Base-by-base conservation (phyloP, 2,888 invertebrate species). In the Pseudococcus viburni region DNA sequence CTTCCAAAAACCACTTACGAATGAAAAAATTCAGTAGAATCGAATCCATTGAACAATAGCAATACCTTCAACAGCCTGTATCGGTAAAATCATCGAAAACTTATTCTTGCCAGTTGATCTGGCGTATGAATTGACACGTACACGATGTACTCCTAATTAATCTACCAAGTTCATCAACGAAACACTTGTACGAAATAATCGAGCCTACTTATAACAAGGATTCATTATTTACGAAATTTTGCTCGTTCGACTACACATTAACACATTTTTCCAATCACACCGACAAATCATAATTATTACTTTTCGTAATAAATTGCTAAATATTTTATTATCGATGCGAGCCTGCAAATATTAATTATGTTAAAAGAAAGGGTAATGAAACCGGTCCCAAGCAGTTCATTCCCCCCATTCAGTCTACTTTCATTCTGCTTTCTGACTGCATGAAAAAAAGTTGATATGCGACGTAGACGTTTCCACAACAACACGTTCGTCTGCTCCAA, bases 331-430 rank as follows among this genome's bases (percentile, higher is more conserved):
- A n/a, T 83, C 19, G 80, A 83, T 22, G 42, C 17, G 19, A 19
- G 80, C 80, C 17, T 17, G 80, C 46, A 83, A 83, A 33, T 83
- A 83, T 46, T 46, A 83, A 83, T 83, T 83, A 83, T 46, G 73
- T 33, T 83, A 46, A 84, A 84, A 84, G 84, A 84, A 85, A 85
- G 59, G 59, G 39, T 55, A 64, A 59, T 33, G 64, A 85, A 85
- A 85, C 85, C 85, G 64, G 85, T 85, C 59, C 51, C 8, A 19
- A 39, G 85, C 19, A 55, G 85, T 59, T 85, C 85, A 85, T 85
- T 85, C 59, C 64, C 85, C 85, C 59, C 85, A 59, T 85, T 55
- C 85, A 64, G n/a, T 85, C 85, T 19, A 85, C 85, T 85, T 85
- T 85, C 85, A 39, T 59, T 85, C 85, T 59, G 19, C 85, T 64